Evolutionary conservation across 2,888 invertebrate genomes (phyloP).

Genomic region (Lasioglossum zephyrum): DNA sequence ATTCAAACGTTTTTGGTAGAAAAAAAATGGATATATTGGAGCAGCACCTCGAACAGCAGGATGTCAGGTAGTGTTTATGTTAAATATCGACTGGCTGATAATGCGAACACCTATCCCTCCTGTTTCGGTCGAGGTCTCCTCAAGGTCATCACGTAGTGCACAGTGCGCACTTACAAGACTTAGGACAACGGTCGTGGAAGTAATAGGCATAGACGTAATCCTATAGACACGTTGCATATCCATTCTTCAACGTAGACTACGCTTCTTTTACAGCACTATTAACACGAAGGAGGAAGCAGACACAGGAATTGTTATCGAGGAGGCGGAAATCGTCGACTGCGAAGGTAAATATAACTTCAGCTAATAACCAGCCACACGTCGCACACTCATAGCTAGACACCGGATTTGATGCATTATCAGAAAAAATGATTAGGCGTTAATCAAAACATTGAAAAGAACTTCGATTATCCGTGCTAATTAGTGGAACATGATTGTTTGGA

Average conservation of each 20-base stretch:
- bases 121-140: slow-evolving; percentile 73
- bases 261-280: slow-evolving; percentile 72
- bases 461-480: too few relatives aligned
- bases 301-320: slow-evolving; percentile 82
- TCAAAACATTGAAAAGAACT: too few relatives aligned
- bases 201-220: slow-evolving; percentile 69
- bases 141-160: slow-evolving; percentile 81
- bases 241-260: slow-evolving; percentile 52
- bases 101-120: slow-evolving; percentile 65
- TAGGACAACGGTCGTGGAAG: slow-evolving; percentile 70
- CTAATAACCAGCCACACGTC: neutral
- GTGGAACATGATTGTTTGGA: too few relatives aligned
- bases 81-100: slow-evolving; percentile 69
- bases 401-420: too few relatives aligned
- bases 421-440: too few relatives aligned
- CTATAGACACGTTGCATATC: slow-evolving; percentile 55
- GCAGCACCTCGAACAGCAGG: slow-evolving; percentile 82
- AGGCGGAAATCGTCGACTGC: slow-evolving; percentile 83
- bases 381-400: neutral
- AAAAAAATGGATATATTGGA: slow-evolving; percentile 83
- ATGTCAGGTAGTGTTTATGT: slow-evolving; percentile 80
- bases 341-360: slow-evolving; percentile 74
- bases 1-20: slow-evolving; percentile 81
- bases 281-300: slow-evolving; percentile 78
- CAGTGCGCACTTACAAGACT: slow-evolving; percentile 76